Evolutionary conservation across 2,113 vertebrate genomes (phyloP).

Genomic region (Bufo bufo): DNA sequence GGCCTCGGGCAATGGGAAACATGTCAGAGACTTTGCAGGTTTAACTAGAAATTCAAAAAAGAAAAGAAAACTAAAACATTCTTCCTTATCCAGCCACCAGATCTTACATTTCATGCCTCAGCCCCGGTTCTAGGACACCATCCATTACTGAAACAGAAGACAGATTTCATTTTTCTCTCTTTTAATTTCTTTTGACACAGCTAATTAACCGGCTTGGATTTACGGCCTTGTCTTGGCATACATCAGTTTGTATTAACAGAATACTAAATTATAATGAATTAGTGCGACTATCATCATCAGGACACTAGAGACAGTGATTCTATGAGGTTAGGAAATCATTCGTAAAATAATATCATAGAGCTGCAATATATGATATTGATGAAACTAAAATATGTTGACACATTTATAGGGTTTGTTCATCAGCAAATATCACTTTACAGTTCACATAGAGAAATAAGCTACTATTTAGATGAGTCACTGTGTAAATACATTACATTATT

Average conservation of each 20-base stretch:
- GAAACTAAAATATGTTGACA: background rate
- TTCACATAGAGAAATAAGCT: background rate
- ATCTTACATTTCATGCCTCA: background rate
- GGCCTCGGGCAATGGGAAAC: conserved; percentile 20
- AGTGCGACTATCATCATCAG: conserved; percentile 15
- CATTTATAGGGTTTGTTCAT: background rate
- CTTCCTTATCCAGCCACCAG: background rate
- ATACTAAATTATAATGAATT: conserved; percentile 43
- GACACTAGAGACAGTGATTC: background rate
- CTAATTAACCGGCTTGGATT: conserved; percentile 45
- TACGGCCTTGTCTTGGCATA: conserved; percentile 35
- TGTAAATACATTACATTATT: background rate
- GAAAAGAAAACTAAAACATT: background rate
- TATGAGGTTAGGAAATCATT: background rate
- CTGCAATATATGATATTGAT: background rate
- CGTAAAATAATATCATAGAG: background rate
- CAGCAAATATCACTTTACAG: background rate
- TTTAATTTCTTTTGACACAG: conserved; percentile 47
- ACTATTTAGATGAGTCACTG: background rate
- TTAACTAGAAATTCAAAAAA: conserved; percentile 23
- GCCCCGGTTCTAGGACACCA: background rate
- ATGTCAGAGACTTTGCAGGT: background rate
- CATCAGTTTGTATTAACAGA: conserved; percentile 40
- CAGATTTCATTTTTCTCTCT: conserved; percentile 37
- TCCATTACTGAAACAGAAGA: conserved; percentile 15